Conservation (phyloP, 2,797 vertebrate genomes). For the Sebastes diploproa region DNA sequence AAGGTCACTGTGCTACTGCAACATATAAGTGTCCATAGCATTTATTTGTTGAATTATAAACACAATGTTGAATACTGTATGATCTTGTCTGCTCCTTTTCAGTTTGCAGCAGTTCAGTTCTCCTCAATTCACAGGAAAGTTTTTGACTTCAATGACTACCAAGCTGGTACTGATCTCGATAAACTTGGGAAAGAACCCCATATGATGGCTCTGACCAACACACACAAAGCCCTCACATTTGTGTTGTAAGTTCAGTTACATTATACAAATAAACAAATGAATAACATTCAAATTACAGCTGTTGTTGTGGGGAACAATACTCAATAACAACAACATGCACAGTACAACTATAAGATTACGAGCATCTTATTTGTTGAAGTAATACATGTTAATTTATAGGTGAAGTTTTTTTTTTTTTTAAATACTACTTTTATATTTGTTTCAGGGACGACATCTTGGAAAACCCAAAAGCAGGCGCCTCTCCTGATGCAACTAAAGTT, state of each 20-base stretch:
- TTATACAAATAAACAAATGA: neutral
- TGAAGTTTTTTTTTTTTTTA: neutral
- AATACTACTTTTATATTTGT: slow-evolving; percentile 7
- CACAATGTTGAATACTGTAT: neutral
- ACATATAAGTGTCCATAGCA: neutral
- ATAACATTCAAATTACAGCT: neutral
- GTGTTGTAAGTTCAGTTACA: slow-evolving; percentile 77
- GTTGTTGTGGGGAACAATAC: neutral
- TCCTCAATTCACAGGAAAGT: neutral
- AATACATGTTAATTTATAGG: neutral
- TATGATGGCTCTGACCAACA: slow-evolving; percentile 71
- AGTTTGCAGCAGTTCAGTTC: slow-evolving; percentile 90
- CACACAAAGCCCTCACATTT: slow-evolving; percentile 73
- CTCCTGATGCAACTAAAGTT: slow-evolving; percentile 81
- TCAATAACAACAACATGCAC: neutral
- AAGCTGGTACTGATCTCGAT: accelerated
- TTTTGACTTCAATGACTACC: slow-evolving; percentile 82
- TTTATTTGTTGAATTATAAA: neutral
- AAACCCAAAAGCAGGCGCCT: slow-evolving; percentile 59
- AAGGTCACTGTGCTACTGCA: slow-evolving; percentile 70
- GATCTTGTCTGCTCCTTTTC: slow-evolving; percentile 1
- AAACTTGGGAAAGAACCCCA: slow-evolving; percentile 59
- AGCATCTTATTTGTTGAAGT: neutral
- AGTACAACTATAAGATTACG: neutral
- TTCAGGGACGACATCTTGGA: slow-evolving; percentile 73